Conservation (phyloP, 2,113 vertebrate genomes). For the Scolopax mira region DNA sequence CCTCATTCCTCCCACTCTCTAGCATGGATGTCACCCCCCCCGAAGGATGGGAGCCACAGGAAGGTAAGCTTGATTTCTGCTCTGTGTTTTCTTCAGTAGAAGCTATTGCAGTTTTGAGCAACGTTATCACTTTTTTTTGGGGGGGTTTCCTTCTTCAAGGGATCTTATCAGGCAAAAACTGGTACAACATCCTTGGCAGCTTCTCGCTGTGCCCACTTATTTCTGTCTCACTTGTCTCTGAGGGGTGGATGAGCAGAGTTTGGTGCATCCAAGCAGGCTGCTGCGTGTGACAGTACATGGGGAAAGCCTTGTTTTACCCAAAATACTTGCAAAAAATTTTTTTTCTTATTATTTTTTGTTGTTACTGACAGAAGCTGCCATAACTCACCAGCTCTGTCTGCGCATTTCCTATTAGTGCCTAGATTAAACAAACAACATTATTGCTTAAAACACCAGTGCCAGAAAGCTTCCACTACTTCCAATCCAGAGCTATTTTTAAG, state of each 20-base stretch:
- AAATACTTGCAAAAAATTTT: neutral
- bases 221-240: fast-evolving
- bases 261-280: neutral
- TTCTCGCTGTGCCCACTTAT: neutral
- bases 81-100: neutral
- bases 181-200: neutral
- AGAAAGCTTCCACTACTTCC: neutral
- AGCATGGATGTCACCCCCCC: neutral
- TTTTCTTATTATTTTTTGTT: neutral
- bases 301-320: neutral
- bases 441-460: neutral
- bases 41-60: conserved; percentile 2
- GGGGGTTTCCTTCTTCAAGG: neutral
- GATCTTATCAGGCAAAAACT: neutral
- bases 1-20: neutral
- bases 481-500: neutral
- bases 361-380: neutral
- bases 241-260: neutral
- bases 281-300: fast-evolving
- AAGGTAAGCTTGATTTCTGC: conserved; percentile 54
- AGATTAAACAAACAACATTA: conserved; percentile 8
- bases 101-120: neutral
- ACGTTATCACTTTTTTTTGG: neutral
- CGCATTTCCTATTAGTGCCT: neutral
- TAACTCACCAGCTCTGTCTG: neutral